Conservation (phyloP, 2,888 invertebrate species). For the Melieria picta region DNA sequence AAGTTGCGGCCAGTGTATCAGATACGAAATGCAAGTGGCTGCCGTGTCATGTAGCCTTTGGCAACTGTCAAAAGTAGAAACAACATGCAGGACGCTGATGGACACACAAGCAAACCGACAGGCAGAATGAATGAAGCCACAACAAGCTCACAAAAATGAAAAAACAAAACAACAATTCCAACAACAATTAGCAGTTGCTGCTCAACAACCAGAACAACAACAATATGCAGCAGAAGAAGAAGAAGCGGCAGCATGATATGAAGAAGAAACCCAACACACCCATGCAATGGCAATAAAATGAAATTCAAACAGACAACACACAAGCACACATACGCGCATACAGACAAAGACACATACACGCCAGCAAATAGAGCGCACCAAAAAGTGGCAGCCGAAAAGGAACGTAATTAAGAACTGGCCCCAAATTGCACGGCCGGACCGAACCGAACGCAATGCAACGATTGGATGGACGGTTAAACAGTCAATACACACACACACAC, state of each 20-base stretch:
- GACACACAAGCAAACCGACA: no score
- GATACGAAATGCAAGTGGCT: no score
- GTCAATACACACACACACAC: not conserved
- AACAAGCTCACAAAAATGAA: conserved; percentile 10
- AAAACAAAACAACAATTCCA: not conserved
- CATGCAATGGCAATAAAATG: conserved; percentile 24
- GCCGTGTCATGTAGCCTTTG: no score
- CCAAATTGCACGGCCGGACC: conserved; percentile 5
- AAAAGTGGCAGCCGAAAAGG: not conserved
- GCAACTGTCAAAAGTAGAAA: not conserved
- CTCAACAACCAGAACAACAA: not conserved
- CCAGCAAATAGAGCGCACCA: not conserved
- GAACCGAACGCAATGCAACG: not conserved
- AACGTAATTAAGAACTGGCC: conserved; percentile 13
- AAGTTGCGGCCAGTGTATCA: no score
- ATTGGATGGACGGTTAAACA: not conserved
- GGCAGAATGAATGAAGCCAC: not conserved
- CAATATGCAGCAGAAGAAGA: not conserved
- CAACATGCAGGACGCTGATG: not conserved
- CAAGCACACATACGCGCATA: not conserved
- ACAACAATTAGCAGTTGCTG: not conserved
- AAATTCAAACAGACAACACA: conserved; percentile 22
- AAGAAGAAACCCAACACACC: not conserved
- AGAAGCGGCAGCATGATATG: not conserved
- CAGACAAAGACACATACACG: not conserved